phyloP scores from a whole-genome alignment of 2,888 invertebrate genomes.

The Odontocerum albicorne region DNA sequence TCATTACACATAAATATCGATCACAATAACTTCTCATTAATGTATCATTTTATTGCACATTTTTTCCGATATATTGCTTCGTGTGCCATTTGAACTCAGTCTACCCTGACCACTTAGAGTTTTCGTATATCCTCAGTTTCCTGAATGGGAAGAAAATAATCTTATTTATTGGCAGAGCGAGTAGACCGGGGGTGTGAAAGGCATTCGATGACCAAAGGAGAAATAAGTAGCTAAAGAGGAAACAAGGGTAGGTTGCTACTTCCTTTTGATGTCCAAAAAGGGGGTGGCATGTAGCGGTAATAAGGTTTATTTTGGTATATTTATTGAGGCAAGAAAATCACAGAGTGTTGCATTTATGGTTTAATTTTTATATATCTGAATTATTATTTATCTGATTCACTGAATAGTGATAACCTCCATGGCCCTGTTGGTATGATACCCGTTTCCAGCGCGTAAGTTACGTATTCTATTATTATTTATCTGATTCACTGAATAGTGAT shows the following conservation, averaged over 20 bases:
- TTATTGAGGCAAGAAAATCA: slow-evolving; percentile 28
- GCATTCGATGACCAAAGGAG: slow-evolving; percentile 33
- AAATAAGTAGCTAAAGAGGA: slow-evolving; percentile 27
- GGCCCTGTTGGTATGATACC: too few relatives aligned
- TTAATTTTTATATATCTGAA: too few relatives aligned
- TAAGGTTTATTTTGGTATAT: slow-evolving; percentile 35
- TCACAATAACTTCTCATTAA: neutral
- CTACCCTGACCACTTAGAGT: slow-evolving; percentile 10
- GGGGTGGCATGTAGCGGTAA: slow-evolving; percentile 27
- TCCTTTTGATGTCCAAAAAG: slow-evolving; percentile 23
- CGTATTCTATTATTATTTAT: too few relatives aligned
- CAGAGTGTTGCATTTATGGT: slow-evolving; percentile 12
- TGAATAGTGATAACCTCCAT: too few relatives aligned
- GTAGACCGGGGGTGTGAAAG: slow-evolving; percentile 26
- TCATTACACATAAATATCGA: slow-evolving; percentile 2
- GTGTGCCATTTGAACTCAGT: slow-evolving; percentile 1
- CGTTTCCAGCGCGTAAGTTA: too few relatives aligned
- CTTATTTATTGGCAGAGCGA: slow-evolving; percentile 32
- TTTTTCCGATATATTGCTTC: slow-evolving; percentile 5
- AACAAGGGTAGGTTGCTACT: slow-evolving; percentile 8
- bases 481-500: too few relatives aligned
- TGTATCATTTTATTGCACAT: slow-evolving; percentile 1
- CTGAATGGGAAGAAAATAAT: slow-evolving; percentile 27
- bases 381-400: too few relatives aligned
- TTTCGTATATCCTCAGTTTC: slow-evolving; percentile 4